Base-by-base conservation (phyloP, 1,140 invertebrate genomes). In the Lasaia peninsularis region DNA sequence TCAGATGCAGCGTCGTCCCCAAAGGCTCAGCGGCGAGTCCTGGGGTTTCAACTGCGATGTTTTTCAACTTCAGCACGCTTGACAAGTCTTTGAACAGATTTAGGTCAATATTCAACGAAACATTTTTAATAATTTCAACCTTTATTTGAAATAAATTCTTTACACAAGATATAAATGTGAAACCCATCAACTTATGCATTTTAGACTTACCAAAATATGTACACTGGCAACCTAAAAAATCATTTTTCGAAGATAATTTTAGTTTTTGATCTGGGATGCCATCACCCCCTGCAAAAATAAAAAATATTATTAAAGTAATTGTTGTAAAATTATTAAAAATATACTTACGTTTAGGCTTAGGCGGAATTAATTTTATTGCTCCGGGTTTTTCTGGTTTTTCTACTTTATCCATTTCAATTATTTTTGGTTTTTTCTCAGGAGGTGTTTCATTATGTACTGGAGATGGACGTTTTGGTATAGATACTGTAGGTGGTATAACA, bases 271-370 rank as follows among this genome's bases (percentile, higher is more conserved):
- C 34, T 49, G 63, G 60, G 52, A 53, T 55, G 63, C 54, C 70
- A 56, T 60, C 56, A 56, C 53, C 56, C 62, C 78, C 86, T 88
- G 86, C 60, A 88, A 88, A 86, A 78, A 81, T 73, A 77, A 72
- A 70, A 72, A 63, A 71, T 52, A 62, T 83, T 75, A 80, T 52
- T 79, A 80, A 62, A 52, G 60, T 59, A 62, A 33, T 62, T 44
- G 59, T 58, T 37, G 62, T 52, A 5, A 56, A 50, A 65, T 37
- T 50, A 66, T 67, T 56, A 55, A 58, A 67, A 73, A 55, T 65
- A 91, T 90, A 95, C 95, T 95, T 94, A 97, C 96, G 94, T 92
- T 96, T 96, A 61, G 94, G 94, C 91, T 96, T 96, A 60, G 95
- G 91, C 63, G 95, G 93, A 73, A 96, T 96, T 40, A 96, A 84